Percentiles rank a stretch among this genome's conserved stretches.
These are phyloP conservation scores for Microcaecilia unicolor DNA, from an alignment of 2,797 vertebrate genomes.

Conservation along the genomic window DNA sequence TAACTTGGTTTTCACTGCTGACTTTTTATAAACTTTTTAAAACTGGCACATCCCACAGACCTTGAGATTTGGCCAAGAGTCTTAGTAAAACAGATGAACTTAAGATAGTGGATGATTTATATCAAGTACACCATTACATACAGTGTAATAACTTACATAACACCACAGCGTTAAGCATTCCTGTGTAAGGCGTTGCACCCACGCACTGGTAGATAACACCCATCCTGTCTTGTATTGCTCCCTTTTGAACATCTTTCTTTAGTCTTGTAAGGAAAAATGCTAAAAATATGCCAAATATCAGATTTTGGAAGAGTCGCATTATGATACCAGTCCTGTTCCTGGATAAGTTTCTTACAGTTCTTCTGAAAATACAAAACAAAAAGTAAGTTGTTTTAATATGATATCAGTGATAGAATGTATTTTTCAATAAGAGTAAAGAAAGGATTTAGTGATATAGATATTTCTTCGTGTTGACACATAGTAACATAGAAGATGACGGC, in stretches of 20 bases:
- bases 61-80: too few relatives aligned
- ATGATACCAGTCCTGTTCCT: conserved; percentile 77
- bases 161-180: conserved; percentile 86
- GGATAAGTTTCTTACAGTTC: conserved; percentile 70
- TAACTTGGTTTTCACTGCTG: too few relatives aligned
- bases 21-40: too few relatives aligned
- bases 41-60: too few relatives aligned
- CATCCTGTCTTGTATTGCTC: conserved; percentile 84
- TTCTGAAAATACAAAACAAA: conserved; percentile 48
- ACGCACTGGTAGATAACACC: conserved; percentile 85
- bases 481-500: too few relatives aligned
- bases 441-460: too few relatives aligned
- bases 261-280: conserved; percentile 77
- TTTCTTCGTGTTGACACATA: too few relatives aligned
- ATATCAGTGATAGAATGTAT: background rate
- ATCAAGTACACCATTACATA: too few relatives aligned
- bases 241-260: conserved; percentile 59
- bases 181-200: conserved; percentile 77
- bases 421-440: too few relatives aligned
- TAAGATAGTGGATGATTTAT: too few relatives aligned
- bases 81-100: too few relatives aligned
- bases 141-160: conserved; percentile 79
- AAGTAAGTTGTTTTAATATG: background rate
- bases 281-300: conserved; percentile 79
- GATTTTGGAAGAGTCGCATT: conserved; percentile 89